Evolutionary conservation across 2,113 vertebrate genomes (phyloP), one percentile per base, ranked within the genome.

Genomic region (Burhinus bistriatus): DNA sequence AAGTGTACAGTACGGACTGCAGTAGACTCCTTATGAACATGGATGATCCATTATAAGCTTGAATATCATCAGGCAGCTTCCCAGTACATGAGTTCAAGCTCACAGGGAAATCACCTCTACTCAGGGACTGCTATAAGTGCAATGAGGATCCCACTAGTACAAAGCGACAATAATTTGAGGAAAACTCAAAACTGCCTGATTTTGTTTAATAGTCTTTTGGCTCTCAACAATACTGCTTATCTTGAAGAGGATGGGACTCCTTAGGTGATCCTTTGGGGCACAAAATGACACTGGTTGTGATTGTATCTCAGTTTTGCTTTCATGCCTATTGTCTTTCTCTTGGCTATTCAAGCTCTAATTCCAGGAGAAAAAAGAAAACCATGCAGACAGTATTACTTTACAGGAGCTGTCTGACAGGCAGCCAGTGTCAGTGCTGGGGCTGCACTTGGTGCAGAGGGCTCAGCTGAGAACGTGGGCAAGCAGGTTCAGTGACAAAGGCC

Each of bases 301-400:
- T 7, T 27, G 6, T 68, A 86, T 89, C 69, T 92, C 49, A 27
- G 34, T 64, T 91, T 79, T 93, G 51, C 85, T 82, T 95, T 82
- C 90, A 64, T 40, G 88, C 26, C 51, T 72, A 30, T 95, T 93
- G 72, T 92, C 54, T 52, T 81, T 92, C 72, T 52, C 83, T 52
- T 68, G 29, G 57, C 51, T 61, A 91, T 75, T 78, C 65, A 90
- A 78, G 57, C n/a, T 89, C 51, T 75, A 59, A 92, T 81, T n/a
- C 68, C 65, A 71, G 83, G 16, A 75, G 65, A 11, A 87, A 75
- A 75, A 65, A 66, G 32, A 9, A 89, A 85, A 8, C 4, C 25
- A 5, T 19, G 44, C 83, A 92, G 88, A 64, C 59, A 66, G 90
- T 86, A 90, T 95, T 81, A 55, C 38, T 75, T 94, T 93, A 92